A percentile compares a stretch with the other conserved stretches of the same genome.
Evolutionary conservation across 2,888 invertebrate species (phyloP).

Genomic region (Parelbella ahira): DNA sequence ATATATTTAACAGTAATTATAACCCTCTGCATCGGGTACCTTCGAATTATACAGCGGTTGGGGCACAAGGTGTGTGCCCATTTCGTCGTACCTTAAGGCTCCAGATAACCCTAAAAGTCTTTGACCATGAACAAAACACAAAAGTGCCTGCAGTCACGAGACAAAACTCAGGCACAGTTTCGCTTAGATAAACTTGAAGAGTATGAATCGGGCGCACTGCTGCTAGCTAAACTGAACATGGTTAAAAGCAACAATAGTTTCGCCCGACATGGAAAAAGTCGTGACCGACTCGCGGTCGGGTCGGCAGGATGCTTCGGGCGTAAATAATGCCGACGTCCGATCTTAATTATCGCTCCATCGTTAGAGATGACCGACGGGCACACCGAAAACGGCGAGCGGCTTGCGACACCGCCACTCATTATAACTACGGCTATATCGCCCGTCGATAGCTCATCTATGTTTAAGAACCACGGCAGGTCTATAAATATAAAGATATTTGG

Average conservation of each 20-base stretch:
- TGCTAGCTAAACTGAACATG: slow-evolving; percentile 52
- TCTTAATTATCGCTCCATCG: slow-evolving; percentile 79
- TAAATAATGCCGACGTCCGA: slow-evolving; percentile 75
- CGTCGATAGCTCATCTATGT: no score
- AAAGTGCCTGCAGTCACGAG: slow-evolving; percentile 23
- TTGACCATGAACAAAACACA: slow-evolving; percentile 25
- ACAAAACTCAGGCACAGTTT: slow-evolving; percentile 23
- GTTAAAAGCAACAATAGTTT: slow-evolving; percentile 65
- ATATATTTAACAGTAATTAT: no score
- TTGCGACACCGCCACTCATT: slow-evolving; percentile 66
- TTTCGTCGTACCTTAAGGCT: slow-evolving; percentile 4
- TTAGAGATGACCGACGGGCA: slow-evolving; percentile 70
- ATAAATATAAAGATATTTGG: no score
- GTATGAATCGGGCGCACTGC: slow-evolving; percentile 39
- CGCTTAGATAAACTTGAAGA: slow-evolving; percentile 28
- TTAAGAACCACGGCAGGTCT: no score
- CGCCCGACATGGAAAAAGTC: slow-evolving; percentile 71
- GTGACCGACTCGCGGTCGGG: slow-evolving; percentile 67
- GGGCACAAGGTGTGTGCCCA: no score
- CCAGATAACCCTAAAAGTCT: slow-evolving; percentile 17
- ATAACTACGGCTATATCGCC: no score
- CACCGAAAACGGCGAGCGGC: slow-evolving; percentile 64
- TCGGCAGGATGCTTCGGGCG: slow-evolving; percentile 73
- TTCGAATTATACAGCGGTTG: no score
- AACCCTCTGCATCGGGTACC: no score